Evolutionary conservation across 1,140 invertebrate species (phyloP).

Genomic region (Brachionus angularis): DNA sequence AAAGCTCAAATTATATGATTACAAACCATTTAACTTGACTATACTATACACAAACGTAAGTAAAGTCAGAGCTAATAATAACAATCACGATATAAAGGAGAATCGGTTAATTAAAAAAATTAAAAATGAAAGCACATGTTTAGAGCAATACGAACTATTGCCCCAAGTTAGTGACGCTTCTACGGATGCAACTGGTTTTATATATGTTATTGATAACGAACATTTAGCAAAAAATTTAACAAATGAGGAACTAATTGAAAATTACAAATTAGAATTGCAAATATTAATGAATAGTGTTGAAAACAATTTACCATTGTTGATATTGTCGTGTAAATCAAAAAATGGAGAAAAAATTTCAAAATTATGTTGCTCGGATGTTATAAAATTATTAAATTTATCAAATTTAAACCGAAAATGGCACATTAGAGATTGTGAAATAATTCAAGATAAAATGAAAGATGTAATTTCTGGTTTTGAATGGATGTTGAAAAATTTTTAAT

Average conservation of each 20-base stretch:
- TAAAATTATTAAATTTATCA: not conserved
- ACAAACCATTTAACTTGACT: conserved; percentile 36
- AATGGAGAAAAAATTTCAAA: not conserved
- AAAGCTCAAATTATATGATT: conserved; percentile 35
- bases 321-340: conserved; percentile 8
- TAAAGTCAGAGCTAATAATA: not conserved
- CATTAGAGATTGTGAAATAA: conserved; percentile 33
- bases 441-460: conserved; percentile 23
- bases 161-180: conserved; percentile 32
- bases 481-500: too few species aligned
- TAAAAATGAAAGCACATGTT: not conserved
- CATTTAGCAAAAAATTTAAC: conserved; percentile 15
- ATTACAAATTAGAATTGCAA: conserved; percentile 20
- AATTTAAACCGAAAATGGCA: conserved; percentile 8
- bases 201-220: conserved; percentile 33
- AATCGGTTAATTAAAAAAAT: not conserved
- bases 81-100: not conserved
- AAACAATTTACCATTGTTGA: conserved; percentile 4
- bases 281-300: conserved; percentile 5
- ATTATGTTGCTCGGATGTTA: not conserved
- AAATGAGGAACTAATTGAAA: conserved; percentile 19
- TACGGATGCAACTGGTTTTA: conserved; percentile 3
- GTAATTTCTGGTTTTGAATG: conserved; percentile 8
- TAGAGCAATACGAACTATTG: conserved; percentile 23
- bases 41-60: conserved; percentile 40